These are phyloP conservation scores for Plebejus melissa DNA, from an alignment of 2,888 invertebrate species.

Conservation along the genomic window DNA sequence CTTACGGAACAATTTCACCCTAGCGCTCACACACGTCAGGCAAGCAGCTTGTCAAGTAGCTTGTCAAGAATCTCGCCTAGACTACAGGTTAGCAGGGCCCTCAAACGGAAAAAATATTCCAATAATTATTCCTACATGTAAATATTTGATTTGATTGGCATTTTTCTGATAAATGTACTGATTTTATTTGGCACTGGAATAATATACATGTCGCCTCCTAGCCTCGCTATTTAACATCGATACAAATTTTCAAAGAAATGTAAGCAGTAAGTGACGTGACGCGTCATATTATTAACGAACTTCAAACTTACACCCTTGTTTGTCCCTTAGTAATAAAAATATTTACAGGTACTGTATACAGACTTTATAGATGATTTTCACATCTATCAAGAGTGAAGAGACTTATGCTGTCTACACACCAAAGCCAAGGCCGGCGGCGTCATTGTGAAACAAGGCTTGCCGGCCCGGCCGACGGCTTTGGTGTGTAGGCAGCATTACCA, in stretches of 20 bases:
- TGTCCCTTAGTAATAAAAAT: too few relatives aligned
- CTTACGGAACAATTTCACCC: neutral
- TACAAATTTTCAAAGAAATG: neutral
- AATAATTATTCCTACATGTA: neutral
- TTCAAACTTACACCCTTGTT: too few relatives aligned
- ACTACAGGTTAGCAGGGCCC: neutral
- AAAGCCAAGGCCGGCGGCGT: too few relatives aligned
- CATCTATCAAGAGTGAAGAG: neutral
- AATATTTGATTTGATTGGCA: conserved; percentile 15
- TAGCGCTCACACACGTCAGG: neutral
- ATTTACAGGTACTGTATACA: too few relatives aligned
- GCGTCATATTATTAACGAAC: too few relatives aligned
- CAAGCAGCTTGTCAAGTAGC: neutral
- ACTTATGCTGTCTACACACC: too few relatives aligned
- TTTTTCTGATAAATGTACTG: conserved; percentile 15
- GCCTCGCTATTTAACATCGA: neutral
- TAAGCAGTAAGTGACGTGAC: neutral
- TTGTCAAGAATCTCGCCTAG: neutral
- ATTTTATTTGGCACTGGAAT: conserved; percentile 24
- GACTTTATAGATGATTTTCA: neutral
- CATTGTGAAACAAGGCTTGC: too few relatives aligned
- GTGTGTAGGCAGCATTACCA: neutral
- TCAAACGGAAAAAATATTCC: neutral
- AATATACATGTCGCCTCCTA: neutral
- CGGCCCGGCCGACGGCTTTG: too few relatives aligned